Conservation (phyloP, 30 jellyfish, hydroid and myxozoan species). For the Aurelia sp. region DNA sequence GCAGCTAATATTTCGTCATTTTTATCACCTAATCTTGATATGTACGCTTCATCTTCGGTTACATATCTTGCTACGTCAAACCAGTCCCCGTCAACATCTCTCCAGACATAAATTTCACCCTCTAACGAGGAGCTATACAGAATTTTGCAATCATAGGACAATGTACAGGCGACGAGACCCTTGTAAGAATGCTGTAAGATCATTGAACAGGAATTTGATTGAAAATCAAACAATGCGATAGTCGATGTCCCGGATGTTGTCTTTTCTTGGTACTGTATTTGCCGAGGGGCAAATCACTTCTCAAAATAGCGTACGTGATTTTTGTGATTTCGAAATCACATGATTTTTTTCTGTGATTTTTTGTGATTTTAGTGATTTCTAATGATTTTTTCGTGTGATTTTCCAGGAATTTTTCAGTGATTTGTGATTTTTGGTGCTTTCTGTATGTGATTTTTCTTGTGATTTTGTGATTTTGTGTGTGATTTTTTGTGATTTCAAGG, state of each 20-base stretch:
- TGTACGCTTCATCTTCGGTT: constrained; percentile 22
- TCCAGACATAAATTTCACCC: constrained; percentile 49
- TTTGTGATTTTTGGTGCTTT: too few relatives aligned
- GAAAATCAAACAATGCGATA: background rate
- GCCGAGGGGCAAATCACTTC: too few relatives aligned
- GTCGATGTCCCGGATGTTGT: background rate
- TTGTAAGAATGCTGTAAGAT: background rate
- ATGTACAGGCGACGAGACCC: constrained; percentile 9
- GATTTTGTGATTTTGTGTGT: too few relatives aligned
- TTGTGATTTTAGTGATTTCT: too few relatives aligned
- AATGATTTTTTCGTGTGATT: too few relatives aligned
- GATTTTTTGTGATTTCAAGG: too few relatives aligned
- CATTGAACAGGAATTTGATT: too few relatives aligned
- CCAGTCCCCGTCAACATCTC: constrained; percentile 13
- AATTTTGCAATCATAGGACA: constrained; percentile 26
- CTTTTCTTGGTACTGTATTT: constrained; percentile 8
- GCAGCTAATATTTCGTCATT: constrained; percentile 8
- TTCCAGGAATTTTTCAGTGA: too few relatives aligned
- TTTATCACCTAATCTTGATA: background rate
- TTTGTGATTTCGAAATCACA: too few relatives aligned
- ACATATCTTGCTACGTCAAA: constrained; percentile 38
- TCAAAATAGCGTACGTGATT: too few relatives aligned
- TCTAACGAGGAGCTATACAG: constrained; percentile 12
- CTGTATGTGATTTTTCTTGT: too few relatives aligned
- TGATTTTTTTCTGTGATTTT: too few relatives aligned